A percentile compares a stretch with the other conserved stretches of the same genome.
Conservation (phyloP, 1,140 invertebrate species). For the Panulirus ornatus region DNA sequence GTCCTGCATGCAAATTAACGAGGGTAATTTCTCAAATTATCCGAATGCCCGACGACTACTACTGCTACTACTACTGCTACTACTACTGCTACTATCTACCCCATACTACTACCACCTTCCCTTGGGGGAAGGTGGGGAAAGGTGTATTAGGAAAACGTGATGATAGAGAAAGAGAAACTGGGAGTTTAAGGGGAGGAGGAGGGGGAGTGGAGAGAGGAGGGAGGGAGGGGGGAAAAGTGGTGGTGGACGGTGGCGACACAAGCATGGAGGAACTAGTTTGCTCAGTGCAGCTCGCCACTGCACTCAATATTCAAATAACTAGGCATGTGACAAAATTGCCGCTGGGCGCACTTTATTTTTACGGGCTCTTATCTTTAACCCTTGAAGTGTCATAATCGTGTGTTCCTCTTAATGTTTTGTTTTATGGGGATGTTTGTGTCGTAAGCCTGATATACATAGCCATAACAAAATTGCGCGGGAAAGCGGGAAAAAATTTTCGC, state of each 20-base stretch:
- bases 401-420: conserved; percentile 69
- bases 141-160: too few species aligned
- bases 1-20: not conserved
- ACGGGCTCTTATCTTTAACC: conserved; percentile 62
- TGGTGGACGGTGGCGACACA: too few species aligned
- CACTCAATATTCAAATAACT: conserved; percentile 51
- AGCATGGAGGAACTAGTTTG: not conserved
- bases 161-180: not conserved
- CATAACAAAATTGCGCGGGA: conserved; percentile 60
- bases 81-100: too few species aligned
- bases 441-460: conserved; percentile 64
- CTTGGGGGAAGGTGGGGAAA: too few species aligned
- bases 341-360: conserved; percentile 48
- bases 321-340: conserved; percentile 46
- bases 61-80: too few species aligned
- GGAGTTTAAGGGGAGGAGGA: too few species aligned
- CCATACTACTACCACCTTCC: too few species aligned
- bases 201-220: not conserved
- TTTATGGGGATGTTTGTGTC: conserved; percentile 63
- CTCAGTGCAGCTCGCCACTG: not conserved
- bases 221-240: too few species aligned
- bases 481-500: conserved; percentile 21
- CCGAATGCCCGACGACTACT: not conserved
- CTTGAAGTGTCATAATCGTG: conserved; percentile 70
- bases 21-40: not conserved